Conservation (phyloP, 2,797 vertebrate species). For the Scolopax bukidnonensis region DNA sequence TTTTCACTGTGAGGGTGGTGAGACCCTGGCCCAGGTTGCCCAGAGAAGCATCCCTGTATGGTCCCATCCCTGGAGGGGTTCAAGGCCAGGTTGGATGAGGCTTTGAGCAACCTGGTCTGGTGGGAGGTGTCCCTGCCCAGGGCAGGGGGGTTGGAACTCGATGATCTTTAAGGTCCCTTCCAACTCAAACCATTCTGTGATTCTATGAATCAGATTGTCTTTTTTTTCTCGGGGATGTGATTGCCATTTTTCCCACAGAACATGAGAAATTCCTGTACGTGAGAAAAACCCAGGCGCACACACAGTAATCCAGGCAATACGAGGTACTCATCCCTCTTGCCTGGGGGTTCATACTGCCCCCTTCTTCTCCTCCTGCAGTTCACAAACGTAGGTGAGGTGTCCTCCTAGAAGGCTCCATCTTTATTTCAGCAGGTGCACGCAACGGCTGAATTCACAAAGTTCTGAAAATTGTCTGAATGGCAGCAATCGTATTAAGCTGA, state of each 20-base stretch:
- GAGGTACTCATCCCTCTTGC: not conserved
- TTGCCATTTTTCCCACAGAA: not conserved
- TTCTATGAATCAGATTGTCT: not conserved
- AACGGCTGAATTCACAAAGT: not conserved
- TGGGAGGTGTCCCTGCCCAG: too few relatives aligned
- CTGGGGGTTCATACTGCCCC: not conserved
- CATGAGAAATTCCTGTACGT: not conserved
- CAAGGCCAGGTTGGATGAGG: too few relatives aligned
- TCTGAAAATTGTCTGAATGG: not conserved
- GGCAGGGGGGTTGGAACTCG: too few relatives aligned
- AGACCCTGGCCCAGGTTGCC: not conserved
- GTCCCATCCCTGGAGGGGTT: too few relatives aligned
- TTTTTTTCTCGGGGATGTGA: not conserved
- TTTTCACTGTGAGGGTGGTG: not conserved
- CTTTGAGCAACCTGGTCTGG: too few relatives aligned
- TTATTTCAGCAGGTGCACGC: not conserved
- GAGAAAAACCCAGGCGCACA: not conserved
- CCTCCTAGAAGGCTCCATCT: not conserved
- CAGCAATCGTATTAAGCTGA: not conserved
- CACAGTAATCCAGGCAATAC: not conserved
- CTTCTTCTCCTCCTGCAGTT: not conserved
- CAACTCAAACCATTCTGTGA: too few relatives aligned
- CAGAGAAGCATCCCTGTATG: not conserved
- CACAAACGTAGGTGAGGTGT: rapidly evolving
- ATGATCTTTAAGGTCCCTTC: too few relatives aligned